Conservation (phyloP, 1,140 invertebrate genomes). For the Latrodectus geometricus region DNA sequence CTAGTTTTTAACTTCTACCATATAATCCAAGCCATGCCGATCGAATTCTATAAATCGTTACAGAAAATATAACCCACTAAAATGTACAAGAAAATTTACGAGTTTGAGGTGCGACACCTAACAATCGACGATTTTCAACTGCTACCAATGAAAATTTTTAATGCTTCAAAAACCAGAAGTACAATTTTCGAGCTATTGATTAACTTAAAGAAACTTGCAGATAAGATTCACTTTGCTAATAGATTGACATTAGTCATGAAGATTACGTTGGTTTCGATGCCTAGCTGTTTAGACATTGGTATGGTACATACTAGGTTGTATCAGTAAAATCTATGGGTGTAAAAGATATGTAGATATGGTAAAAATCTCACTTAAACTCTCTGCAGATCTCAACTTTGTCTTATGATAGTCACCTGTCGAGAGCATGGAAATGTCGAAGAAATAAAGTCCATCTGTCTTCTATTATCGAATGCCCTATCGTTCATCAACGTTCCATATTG, state of each 20-base stretch:
- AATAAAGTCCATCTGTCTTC: not conserved
- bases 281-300: not conserved
- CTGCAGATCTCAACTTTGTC: not conserved
- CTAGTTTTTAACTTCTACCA: not conserved
- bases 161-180: not conserved
- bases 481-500: not conserved
- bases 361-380: no score
- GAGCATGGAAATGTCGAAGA: slow-evolving; percentile 1
- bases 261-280: not conserved
- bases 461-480: not conserved
- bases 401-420: slow-evolving; percentile 1
- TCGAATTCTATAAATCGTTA: not conserved
- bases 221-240: not conserved
- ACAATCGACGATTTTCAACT: not conserved
- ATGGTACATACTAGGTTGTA: no score
- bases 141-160: not conserved
- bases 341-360: no score
- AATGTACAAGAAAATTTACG: not conserved
- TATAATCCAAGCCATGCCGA: not conserved
- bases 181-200: not conserved
- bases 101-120: not conserved
- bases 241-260: not conserved
- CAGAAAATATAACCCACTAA: not conserved
- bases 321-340: no score
- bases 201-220: not conserved